Conservation (phyloP, 1,140 invertebrate genomes). For the Saccostrea glomerata region DNA sequence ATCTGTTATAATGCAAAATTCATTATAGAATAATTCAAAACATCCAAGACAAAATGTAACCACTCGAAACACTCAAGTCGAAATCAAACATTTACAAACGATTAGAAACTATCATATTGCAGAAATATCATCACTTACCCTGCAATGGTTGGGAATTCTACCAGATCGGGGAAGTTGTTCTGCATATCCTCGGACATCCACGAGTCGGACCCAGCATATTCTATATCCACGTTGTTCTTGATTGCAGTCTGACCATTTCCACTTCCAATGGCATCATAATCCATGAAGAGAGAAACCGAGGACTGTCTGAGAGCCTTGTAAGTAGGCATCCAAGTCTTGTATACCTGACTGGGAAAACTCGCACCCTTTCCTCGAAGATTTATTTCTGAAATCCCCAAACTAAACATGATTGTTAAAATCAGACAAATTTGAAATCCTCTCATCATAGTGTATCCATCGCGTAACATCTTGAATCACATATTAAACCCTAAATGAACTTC, state of each 20-base stretch:
- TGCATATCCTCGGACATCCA: constrained; percentile 45
- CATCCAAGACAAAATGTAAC: not conserved
- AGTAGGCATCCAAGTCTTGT: constrained; percentile 52
- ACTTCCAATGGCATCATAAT: constrained; percentile 61
- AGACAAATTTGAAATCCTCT: not conserved
- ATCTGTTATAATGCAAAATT: too few species aligned
- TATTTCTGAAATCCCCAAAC: not conserved
- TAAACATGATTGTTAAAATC: not conserved
- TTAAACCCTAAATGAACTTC: not conserved
- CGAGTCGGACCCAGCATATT: constrained; percentile 67
- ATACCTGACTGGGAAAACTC: constrained; percentile 49
- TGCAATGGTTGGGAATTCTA: constrained; percentile 68
- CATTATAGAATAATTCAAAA: too few species aligned
- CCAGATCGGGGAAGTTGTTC: constrained; percentile 55
- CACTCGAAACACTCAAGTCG: too few species aligned
- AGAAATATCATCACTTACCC: constrained; percentile 60
- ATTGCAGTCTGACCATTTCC: constrained; percentile 61
- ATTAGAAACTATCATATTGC: not conserved
- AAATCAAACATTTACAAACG: too few species aligned
- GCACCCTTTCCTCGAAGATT: constrained; percentile 50
- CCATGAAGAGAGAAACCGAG: constrained; percentile 54
- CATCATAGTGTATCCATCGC: not conserved
- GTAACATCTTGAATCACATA: not conserved
- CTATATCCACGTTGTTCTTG: constrained; percentile 45
- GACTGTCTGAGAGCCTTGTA: constrained; percentile 44